phyloP scores from a whole-genome alignment of 2,113 vertebrate species.

The Meriones unguiculatus region DNA sequence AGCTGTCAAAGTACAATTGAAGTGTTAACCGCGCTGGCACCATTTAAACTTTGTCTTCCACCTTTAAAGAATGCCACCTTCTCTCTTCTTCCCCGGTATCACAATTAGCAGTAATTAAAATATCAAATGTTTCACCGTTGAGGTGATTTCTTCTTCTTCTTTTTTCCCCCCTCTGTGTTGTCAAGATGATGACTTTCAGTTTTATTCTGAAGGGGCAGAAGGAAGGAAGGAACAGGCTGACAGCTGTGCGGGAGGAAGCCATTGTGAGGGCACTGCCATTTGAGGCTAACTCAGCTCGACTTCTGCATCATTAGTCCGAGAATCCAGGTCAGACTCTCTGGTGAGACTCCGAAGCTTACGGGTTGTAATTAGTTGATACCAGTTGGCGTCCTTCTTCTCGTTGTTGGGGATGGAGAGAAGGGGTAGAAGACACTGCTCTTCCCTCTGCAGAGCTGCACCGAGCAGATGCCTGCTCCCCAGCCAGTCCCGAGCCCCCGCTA shows the following conservation, averaged over 20 bases:
- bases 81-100: background rate
- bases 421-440: fast-evolving
- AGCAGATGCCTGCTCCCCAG: background rate
- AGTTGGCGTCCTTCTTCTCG: background rate
- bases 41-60: conserved; percentile 3
- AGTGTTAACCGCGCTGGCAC: background rate
- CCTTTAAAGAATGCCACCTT: background rate
- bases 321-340: background rate
- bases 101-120: conserved; percentile 69
- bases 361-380: background rate
- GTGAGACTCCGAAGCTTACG: fast-evolving
- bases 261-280: fast-evolving
- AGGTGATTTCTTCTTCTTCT: background rate
- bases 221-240: background rate
- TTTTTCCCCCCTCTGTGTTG: background rate
- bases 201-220: conserved; percentile 14
- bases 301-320: fast-evolving
- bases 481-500: fast-evolving
- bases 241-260: background rate
- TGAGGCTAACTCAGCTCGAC: background rate
- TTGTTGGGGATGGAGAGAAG: fast-evolving
- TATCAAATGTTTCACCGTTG: conserved; percentile 9
- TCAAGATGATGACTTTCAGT: conserved; percentile 41
- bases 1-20: conserved; percentile 24
- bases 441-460: fast-evolving